Percentiles rank a stretch among this genome's conserved stretches.
These are phyloP conservation scores for Mesopsocus fuscifrons DNA, from an alignment of 2,888 invertebrate genomes.

Conservation along the genomic window DNA sequence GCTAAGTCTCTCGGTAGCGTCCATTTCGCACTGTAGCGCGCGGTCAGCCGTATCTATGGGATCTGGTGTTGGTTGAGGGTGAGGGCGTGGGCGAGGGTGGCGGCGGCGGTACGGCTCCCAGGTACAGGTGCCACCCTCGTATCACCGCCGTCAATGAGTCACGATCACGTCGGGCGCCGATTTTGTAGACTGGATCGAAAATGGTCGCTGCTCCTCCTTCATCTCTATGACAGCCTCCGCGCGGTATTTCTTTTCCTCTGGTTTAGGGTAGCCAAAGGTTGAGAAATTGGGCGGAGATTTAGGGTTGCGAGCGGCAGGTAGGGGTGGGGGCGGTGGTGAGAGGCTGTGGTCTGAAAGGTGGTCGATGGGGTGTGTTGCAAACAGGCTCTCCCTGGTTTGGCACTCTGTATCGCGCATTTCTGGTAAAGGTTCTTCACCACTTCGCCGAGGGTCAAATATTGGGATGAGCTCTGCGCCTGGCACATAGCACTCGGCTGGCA, in stretches of 20 bases:
- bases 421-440: slow-evolving; percentile 20
- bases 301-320: slow-evolving; percentile 20
- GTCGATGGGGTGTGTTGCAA: slow-evolving; percentile 21
- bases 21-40: slow-evolving; percentile 1
- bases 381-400: slow-evolving; percentile 65
- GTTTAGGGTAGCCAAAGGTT: slow-evolving; percentile 31
- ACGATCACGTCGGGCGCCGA: slow-evolving; percentile 84
- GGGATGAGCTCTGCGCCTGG: slow-evolving; percentile 26
- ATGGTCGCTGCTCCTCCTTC: slow-evolving; percentile 33
- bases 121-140: slow-evolving; percentile 14
- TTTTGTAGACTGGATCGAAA: slow-evolving; percentile 67
- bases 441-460: slow-evolving; percentile 19
- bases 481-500: slow-evolving; percentile 27
- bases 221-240: slow-evolving; percentile 42
- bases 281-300: slow-evolving; percentile 27
- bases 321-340: slow-evolving; percentile 24
- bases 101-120: slow-evolving; percentile 5
- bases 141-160: slow-evolving; percentile 46
- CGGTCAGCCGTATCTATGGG: background rate
- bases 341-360: slow-evolving; percentile 25
- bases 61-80: background rate
- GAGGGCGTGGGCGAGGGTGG: slow-evolving; percentile 4
- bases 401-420: slow-evolving; percentile 59
- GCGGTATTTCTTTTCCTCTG: slow-evolving; percentile 25
- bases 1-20: background rate